A percentile compares a stretch with the other conserved stretches of the same genome.
These are phyloP conservation scores for Paramisgurnus dabryanus DNA, from an alignment of 2,113 vertebrate genomes.

Conservation along the genomic window DNA sequence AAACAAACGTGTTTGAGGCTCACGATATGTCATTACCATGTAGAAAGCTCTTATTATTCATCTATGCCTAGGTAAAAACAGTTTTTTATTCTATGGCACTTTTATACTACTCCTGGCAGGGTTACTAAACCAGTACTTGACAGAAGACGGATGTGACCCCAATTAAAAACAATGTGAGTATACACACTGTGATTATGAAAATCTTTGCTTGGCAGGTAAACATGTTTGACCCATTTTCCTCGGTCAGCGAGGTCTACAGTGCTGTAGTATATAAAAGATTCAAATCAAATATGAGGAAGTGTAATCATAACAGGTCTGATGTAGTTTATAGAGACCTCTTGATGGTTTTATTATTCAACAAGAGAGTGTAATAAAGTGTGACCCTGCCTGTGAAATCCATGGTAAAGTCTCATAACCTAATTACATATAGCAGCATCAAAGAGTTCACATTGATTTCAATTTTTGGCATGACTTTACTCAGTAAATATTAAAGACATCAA, in stretches of 20 bases:
- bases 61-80: no score
- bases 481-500: no score
- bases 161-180: background rate
- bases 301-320: slow-evolving; percentile 60
- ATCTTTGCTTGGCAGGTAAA: slow-evolving; percentile 38
- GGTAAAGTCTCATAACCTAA: no score
- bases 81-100: no score
- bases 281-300: slow-evolving; percentile 56
- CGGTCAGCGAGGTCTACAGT: background rate
- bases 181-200: slow-evolving; percentile 4
- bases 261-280: slow-evolving; percentile 60
- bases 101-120: no score
- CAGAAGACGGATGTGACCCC: slow-evolving; percentile 50
- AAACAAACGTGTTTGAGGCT: no score
- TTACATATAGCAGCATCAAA: no score
- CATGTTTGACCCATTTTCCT: slow-evolving; percentile 56
- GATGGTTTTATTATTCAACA: background rate
- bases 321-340: background rate
- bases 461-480: no score
- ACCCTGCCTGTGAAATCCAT: no score
- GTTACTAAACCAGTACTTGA: background rate
- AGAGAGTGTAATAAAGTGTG: background rate
- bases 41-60: no score
- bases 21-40: no score
- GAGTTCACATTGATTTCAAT: no score